Evolutionary conservation across 2,113 vertebrate genomes (phyloP).

Genomic region (Clarias gariepinus): DNA sequence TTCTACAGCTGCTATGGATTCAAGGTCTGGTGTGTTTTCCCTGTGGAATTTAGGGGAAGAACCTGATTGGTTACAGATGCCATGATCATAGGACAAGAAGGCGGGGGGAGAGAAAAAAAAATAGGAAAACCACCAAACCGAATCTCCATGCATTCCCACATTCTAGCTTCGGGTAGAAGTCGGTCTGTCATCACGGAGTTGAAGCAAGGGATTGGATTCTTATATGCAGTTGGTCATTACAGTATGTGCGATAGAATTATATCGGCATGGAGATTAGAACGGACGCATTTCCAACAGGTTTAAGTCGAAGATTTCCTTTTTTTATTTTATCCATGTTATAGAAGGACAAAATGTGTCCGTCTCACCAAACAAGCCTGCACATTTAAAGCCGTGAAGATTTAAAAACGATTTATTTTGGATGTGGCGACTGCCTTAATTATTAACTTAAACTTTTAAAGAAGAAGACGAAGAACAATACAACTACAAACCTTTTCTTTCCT

Average conservation of each 20-base stretch:
- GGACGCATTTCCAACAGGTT: background rate
- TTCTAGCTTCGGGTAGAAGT: background rate
- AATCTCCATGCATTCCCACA: background rate
- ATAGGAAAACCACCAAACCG: background rate
- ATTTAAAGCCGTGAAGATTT: background rate
- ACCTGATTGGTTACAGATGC: conserved; percentile 13
- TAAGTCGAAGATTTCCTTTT: too few species aligned
- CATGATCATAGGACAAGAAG: background rate
- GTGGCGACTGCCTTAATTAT: background rate
- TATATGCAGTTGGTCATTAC: background rate
- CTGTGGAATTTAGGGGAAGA: conserved; percentile 15
- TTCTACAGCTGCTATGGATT: conserved; percentile 12
- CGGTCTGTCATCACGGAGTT: background rate
- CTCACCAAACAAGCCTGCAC: background rate
- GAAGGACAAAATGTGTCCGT: background rate
- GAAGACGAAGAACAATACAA: too few species aligned
- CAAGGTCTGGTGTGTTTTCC: conserved; percentile 9
- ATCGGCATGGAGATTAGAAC: background rate
- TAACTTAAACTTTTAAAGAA: background rate
- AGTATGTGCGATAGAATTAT: background rate
- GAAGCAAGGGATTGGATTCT: background rate
- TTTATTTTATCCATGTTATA: background rate
- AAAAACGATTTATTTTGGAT: background rate
- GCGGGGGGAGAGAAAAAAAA: too few species aligned
- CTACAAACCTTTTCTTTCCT: too few species aligned